These are phyloP conservation scores for Canis aureus DNA, from an alignment of 2,113 vertebrate genomes.

Conservation along the genomic window DNA sequence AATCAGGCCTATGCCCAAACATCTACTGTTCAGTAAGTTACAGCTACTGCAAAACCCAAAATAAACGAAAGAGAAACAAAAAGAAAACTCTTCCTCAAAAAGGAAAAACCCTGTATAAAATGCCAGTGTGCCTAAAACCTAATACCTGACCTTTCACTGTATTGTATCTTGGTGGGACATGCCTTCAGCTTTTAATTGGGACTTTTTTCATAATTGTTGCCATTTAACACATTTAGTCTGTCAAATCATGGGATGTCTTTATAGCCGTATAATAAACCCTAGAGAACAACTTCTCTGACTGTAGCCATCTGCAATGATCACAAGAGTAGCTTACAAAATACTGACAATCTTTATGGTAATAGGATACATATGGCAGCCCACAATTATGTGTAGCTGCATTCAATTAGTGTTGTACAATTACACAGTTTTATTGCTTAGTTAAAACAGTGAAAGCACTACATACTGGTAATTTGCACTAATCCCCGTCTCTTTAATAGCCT, in stretches of 20 bases:
- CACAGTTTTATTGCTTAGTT: slow-evolving; percentile 90
- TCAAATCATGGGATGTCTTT: slow-evolving; percentile 88
- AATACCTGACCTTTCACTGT: slow-evolving; percentile 29
- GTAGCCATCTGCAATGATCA: slow-evolving; percentile 89
- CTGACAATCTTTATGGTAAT: slow-evolving; percentile 89
- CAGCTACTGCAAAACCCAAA: not conserved
- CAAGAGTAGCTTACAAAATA: slow-evolving; percentile 87
- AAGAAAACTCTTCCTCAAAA: not conserved
- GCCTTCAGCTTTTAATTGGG: slow-evolving; percentile 84
- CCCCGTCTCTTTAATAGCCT: slow-evolving; percentile 86
- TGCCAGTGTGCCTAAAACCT: slow-evolving; percentile 43
- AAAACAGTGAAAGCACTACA: slow-evolving; percentile 88
- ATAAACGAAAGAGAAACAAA: not conserved
- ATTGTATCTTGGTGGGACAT: slow-evolving; percentile 50
- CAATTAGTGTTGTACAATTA: slow-evolving; percentile 91
- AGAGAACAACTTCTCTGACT: slow-evolving; percentile 88
- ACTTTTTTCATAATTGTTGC: slow-evolving; percentile 87
- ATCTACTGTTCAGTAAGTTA: slow-evolving; percentile 32
- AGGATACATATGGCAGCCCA: slow-evolving; percentile 88
- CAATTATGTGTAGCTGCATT: slow-evolving; percentile 88
- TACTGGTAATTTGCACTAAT: slow-evolving; percentile 89
- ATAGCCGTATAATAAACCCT: slow-evolving; percentile 89
- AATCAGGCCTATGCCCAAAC: not conserved
- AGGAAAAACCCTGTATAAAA: not conserved
- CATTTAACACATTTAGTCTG: slow-evolving; percentile 88